A percentile compares a stretch with the other conserved stretches of the same genome.
Conservation (phyloP, 1,140 invertebrate genomes). For the Stegodyphus mimosarum region DNA sequence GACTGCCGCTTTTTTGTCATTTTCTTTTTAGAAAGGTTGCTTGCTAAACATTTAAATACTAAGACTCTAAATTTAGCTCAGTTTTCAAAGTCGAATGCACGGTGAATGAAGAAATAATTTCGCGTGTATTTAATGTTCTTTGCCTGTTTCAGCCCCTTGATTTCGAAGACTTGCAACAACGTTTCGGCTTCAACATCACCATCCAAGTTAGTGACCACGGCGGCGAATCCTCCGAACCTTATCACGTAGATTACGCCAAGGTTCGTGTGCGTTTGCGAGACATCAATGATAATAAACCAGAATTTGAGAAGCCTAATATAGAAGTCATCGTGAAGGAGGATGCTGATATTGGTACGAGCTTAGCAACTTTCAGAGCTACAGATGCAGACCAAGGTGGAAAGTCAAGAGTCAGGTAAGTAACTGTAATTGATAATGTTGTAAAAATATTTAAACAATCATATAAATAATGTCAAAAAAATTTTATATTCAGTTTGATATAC, state of each 20-base stretch:
- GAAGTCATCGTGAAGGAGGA: constrained; percentile 93
- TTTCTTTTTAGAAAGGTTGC: no score
- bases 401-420: constrained; percentile 63
- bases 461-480: no score
- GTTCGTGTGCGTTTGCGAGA: constrained; percentile 87
- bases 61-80: no score
- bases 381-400: constrained; percentile 85
- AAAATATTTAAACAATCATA: no score
- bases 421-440: no score
- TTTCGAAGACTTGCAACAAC: constrained; percentile 68
- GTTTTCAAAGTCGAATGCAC: no score
- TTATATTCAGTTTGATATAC: no score
- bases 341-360: constrained; percentile 85
- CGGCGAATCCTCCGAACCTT: constrained; percentile 94
- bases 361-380: constrained; percentile 93
- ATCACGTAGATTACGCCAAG: constrained; percentile 95
- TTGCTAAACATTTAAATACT: no score
- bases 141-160: constrained; percentile 71
- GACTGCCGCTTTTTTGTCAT: no score
- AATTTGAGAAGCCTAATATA: constrained; percentile 91
- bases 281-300: constrained; percentile 95
- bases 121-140: no score
- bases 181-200: constrained; percentile 68
- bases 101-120: no score
- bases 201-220: constrained; percentile 74